Base-by-base conservation (phyloP, 2,113 vertebrate genomes). In the Oncorhynchus clarkii region DNA sequence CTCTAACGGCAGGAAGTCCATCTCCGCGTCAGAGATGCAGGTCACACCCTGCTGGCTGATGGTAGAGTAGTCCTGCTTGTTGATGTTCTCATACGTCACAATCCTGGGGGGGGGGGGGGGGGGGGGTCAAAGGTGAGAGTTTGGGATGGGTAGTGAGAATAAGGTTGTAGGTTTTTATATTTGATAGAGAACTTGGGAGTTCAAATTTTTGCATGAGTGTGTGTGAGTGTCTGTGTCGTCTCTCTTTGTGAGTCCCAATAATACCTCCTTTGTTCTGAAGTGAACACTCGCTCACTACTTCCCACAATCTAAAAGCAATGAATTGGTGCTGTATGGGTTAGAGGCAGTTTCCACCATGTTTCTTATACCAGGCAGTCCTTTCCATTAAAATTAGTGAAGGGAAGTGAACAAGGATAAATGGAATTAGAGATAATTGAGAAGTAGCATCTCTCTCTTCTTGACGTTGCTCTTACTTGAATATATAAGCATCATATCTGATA, bases 31-130 rank as follows among this genome's bases (percentile, higher is more conserved):
- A 49, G n/a, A 78, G 29, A 86, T 64, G 26, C 89, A 89, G 20
- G 92, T 82, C 59, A 95, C 90, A n/a, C 91, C 93, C 3, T 78
- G 71, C 12, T 78, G 48, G 72, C 91, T 93, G 79, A 96, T 92
- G 3, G 94, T 94, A 75, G 93, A 89, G 85, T 91, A 94, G 75
- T 95, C 88, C 3, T 93, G 84, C 87, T 91, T 92, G 75, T 93
- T 92, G 77, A 92, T 85, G 80, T 89, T 87, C 24, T 93, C 81
- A 70, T 89, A 93, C 18, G 60, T 81, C n/a, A 93, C 89, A 71
- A 94, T 86, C 90, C 95, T 95, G 80, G 76, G 71, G 79, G 76
- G 71, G 79, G 20, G 20, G 6, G 1, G 0, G 3, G 66, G 27
- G 16, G 18, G 5, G 3, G 66, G 27, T 18, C 59, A 62, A 22